These are phyloP conservation scores for Glareola pratincola DNA, from an alignment of 2,113 vertebrate genomes.

Conservation along the genomic window DNA sequence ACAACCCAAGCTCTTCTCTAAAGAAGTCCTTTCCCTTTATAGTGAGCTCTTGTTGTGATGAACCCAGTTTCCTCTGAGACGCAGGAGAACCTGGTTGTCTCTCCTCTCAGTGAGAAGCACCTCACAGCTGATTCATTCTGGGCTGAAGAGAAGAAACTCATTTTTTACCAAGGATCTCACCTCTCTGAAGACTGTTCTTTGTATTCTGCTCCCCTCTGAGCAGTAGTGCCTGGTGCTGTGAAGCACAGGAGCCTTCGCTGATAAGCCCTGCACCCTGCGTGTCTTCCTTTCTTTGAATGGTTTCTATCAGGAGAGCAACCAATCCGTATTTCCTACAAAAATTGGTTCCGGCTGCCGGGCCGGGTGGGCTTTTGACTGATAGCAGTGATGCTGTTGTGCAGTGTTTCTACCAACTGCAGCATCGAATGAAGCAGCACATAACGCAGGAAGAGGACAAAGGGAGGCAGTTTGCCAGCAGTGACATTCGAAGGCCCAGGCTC, in stretches of 20 bases:
- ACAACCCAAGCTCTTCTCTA: not conserved
- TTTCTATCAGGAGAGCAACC: not conserved
- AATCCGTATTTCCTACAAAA: not conserved
- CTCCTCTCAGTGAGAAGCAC: not conserved
- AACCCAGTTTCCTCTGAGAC: not conserved
- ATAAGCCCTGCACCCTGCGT: not conserved
- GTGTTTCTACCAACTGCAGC: not conserved
- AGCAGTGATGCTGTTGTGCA: not conserved
- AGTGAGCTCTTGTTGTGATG: not conserved
- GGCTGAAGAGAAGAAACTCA: not conserved
- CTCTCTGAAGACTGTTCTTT: not conserved
- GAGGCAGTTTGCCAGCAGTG: not conserved
- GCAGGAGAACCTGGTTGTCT: not conserved
- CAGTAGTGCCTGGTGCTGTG: not conserved
- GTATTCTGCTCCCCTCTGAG: not conserved
- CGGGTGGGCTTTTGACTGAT: not conserved
- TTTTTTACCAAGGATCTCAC: not conserved
- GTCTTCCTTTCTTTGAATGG: not conserved
- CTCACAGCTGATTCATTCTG: not conserved
- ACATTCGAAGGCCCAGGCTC: not conserved
- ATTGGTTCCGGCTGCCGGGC: not conserved
- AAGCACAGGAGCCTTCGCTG: not conserved
- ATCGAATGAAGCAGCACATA: not conserved
- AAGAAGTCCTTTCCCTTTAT: not conserved
- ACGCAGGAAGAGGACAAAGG: not conserved